Evolutionary conservation across 1,140 invertebrate genomes (phyloP).

Genomic region (Sminthurides bifidus): DNA sequence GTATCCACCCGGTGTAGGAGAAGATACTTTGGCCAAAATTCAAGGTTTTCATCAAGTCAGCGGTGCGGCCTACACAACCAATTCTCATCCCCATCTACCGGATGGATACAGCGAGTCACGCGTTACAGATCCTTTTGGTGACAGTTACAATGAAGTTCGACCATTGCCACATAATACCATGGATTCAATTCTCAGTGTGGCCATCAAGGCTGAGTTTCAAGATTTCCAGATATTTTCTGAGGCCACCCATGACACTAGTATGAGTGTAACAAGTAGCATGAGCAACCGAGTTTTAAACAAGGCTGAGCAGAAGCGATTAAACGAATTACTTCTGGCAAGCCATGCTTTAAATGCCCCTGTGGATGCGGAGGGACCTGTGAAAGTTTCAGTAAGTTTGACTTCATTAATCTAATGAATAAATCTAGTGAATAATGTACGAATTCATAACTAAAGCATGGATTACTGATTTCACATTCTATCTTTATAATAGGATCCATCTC

Average conservation of each 20-base stretch:
- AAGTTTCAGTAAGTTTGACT: conserved; percentile 19
- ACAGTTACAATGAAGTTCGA: no score
- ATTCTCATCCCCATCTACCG: no score
- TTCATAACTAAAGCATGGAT: not conserved
- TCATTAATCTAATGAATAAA: conserved; percentile 3
- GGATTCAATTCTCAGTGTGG: conserved; percentile 66
- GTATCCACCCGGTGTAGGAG: no score
- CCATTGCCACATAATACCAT: conserved; percentile 38
- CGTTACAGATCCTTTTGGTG: no score
- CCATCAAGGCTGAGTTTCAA: conserved; percentile 71
- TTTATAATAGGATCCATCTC: conserved; percentile 46
- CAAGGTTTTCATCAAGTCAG: no score
- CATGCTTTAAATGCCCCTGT: conserved; percentile 62
- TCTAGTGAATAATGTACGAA: not conserved
- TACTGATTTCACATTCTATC: not conserved
- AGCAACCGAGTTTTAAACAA: conserved; percentile 68
- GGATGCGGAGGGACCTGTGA: conserved; percentile 18
- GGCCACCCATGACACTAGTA: no score
- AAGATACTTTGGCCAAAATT: no score
- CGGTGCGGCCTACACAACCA: no score
- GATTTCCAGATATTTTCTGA: no score
- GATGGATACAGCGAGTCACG: no score
- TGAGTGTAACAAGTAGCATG: no score
- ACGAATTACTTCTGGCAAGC: conserved; percentile 70
- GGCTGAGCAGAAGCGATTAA: conserved; percentile 64